phyloP scores from a whole-genome alignment of 2,888 invertebrate genomes.

The Plebejus melissa region DNA sequence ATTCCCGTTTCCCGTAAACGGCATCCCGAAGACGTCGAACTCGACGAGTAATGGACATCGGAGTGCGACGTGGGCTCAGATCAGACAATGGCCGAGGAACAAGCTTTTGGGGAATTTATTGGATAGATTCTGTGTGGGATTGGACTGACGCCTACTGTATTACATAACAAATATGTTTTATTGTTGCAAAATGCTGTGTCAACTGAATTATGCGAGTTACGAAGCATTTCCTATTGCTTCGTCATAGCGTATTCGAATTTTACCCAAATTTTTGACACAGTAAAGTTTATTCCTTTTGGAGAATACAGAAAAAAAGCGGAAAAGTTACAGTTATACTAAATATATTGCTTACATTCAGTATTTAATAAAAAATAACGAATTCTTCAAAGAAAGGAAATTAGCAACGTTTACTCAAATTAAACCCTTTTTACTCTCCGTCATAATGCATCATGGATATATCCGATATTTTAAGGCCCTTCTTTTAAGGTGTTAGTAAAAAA shows the following conservation, averaged over 20 bases:
- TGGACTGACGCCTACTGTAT: conserved; percentile 42
- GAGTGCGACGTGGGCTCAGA: conserved; percentile 64
- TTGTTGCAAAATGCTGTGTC: conserved; percentile 16
- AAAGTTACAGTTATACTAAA: too few species aligned
- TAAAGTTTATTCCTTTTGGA: too few species aligned
- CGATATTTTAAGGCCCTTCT: too few species aligned
- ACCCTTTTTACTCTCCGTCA: too few species aligned
- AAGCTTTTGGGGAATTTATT: conserved; percentile 79
- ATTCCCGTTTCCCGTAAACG: conserved; percentile 54
- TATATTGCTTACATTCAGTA: too few species aligned
- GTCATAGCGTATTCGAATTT: neutral
- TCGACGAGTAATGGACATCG: conserved; percentile 63
- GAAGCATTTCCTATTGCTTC: neutral
- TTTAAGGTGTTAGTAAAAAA: too few species aligned
- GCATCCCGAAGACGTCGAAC: conserved; percentile 52
- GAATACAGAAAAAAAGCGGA: too few species aligned
- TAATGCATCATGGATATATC: too few species aligned
- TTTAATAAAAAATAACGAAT: too few species aligned
- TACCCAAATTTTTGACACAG: too few species aligned
- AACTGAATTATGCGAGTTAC: conserved; percentile 9
- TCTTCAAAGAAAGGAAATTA: too few species aligned
- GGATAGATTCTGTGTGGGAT: conserved; percentile 75
- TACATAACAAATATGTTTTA: conserved; percentile 34
- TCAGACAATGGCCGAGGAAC: conserved; percentile 71
- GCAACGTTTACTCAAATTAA: neutral